Base-by-base conservation (phyloP, 2,113 vertebrate genomes). In the Periophthalmodon schlosseri region DNA sequence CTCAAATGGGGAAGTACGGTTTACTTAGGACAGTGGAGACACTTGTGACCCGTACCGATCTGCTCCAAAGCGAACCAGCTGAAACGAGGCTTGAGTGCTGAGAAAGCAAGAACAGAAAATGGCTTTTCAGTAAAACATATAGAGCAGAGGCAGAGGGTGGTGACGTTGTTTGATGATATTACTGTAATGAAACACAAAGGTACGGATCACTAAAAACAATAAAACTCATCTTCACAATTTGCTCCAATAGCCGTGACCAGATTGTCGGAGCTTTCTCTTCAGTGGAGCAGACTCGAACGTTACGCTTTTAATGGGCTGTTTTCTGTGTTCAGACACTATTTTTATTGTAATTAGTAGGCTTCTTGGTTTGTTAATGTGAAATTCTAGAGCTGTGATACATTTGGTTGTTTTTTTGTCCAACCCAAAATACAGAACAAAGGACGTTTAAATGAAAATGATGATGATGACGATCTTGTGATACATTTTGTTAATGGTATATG, bases 71-170 rank as follows among this genome's bases (percentile, higher is more conserved):
- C n/a, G n/a, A n/a, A n/a, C n/a, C n/a, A n/a, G n/a, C n/a, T n/a
- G n/a, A n/a, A n/a, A n/a, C n/a, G n/a, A n/a, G n/a, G n/a, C n/a
- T n/a, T n/a, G 18, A 65, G 33, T 65, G 63, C 63, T 65, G 63
- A 65, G 33, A 34, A 65, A 44, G 63, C 63, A 65, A 18, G 36
- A 65, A 39, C 0, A 10, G 63, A 44, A 18, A 65, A 44, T 65
- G 34, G 63, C 9, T 65, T 64, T 65, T 39, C 34, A n/a, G 33
- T 65, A 44, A 65, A 65, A 65, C 63, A 65, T 21, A 65, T 39
- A 65, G 16, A 1, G 63, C 63, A 21, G 63, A 33, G 63, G 61
- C 61, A 64, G 5, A 3, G 33, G 28, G 36, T 34, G 28, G 6
- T 34, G 63, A 34, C 13, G n/a, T 65, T 65, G 63, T 65, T 39